These are phyloP conservation scores for Ptychodera flava DNA, from an alignment of 35 echinoderm and acorn worm species.

Conservation along the genomic window DNA sequence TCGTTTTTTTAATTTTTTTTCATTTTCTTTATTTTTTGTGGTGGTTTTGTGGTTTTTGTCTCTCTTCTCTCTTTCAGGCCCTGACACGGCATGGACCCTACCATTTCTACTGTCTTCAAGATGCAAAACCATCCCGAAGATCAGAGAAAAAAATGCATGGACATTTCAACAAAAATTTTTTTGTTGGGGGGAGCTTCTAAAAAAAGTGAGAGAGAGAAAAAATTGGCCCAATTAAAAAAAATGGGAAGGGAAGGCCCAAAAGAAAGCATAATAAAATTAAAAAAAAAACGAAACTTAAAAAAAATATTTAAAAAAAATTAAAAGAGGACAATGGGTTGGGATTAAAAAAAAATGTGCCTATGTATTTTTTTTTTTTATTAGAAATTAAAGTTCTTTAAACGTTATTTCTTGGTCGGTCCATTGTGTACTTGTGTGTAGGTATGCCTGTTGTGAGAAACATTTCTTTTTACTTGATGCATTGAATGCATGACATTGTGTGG, in stretches of 20 bases:
- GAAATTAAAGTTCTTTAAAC: no score
- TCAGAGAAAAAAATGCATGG: background rate
- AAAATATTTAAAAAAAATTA: conserved; percentile 21
- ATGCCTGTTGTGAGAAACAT: no score
- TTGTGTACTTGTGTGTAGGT: no score
- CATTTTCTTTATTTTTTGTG: background rate
- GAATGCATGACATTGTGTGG: no score
- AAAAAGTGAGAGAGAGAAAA: no score
- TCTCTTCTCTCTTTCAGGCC: background rate
- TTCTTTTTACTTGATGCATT: no score
- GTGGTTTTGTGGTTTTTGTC: background rate
- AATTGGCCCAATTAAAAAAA: no score
- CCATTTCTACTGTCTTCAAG: background rate
- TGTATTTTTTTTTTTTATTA: no score
- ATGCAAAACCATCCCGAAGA: background rate
- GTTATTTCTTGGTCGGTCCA: no score
- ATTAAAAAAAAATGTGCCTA: background rate
- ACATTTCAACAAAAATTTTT: background rate
- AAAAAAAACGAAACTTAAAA: conserved; percentile 39
- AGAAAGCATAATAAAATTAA: no score
- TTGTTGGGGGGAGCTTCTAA: background rate
- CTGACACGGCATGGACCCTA: background rate
- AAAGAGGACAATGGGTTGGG: conserved; percentile 24
- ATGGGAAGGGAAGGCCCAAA: no score
- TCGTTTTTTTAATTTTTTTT: no score